Evolutionary conservation across 2,113 vertebrate species (phyloP).

Genomic region (Pteropus alecto): DNA sequence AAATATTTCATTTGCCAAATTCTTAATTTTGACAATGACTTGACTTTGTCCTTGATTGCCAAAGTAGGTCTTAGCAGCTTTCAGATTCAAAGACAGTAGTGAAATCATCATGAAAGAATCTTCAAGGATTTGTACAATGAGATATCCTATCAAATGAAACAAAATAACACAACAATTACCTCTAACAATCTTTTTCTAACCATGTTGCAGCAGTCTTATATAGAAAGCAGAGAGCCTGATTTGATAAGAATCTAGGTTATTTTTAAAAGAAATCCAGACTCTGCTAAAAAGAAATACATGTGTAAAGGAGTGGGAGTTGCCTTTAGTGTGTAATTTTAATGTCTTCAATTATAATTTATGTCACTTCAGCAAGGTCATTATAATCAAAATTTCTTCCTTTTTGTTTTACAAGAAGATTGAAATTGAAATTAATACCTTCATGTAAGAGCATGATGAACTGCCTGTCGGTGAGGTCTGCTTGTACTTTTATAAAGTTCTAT

Average conservation of each 20-base stretch:
- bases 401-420: conserved; percentile 76
- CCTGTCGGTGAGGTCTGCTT: conserved; percentile 57
- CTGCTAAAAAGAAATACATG: background rate
- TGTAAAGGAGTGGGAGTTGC: background rate
- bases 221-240: background rate
- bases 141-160: background rate
- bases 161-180: background rate
- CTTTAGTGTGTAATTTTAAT: conserved; percentile 52
- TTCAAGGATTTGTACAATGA: background rate
- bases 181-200: background rate
- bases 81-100: background rate
- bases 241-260: background rate
- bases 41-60: background rate
- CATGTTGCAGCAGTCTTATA: background rate
- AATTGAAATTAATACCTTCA: conserved; percentile 77
- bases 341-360: conserved; percentile 72
- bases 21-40: background rate
- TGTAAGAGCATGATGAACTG: conserved; percentile 73
- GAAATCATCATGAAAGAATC: accelerated
- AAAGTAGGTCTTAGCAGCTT: background rate
- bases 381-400: conserved; percentile 73
- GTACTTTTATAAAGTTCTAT: conserved; percentile 67
- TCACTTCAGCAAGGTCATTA: conserved; percentile 68
- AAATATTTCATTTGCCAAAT: background rate
- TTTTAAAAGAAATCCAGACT: background rate